A percentile compares a stretch with the other conserved stretches of the same genome.
These are phyloP conservation scores for Zosterops lateralis DNA, from an alignment of 2,113 vertebrate genomes.

Conservation along the genomic window DNA sequence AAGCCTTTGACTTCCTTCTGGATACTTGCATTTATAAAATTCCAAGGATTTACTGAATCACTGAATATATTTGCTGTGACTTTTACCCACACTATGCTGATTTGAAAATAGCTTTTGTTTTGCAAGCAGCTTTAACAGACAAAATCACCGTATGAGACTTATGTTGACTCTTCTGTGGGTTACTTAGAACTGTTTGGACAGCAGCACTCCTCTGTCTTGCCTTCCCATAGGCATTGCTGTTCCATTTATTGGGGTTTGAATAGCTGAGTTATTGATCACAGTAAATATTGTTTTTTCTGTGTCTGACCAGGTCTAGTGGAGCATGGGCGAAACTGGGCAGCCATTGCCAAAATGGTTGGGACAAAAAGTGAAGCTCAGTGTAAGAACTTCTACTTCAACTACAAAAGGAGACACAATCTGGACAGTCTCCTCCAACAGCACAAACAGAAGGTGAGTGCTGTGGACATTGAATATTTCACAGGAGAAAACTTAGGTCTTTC, in stretches of 20 bases:
- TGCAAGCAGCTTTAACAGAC: neutral
- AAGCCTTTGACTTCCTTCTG: neutral
- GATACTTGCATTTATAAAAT: neutral
- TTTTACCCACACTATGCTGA: neutral
- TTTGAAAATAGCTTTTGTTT: neutral
- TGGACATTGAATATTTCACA: neutral
- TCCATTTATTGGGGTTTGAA: neutral
- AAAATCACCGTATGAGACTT: neutral
- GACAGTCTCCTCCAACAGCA: conserved; percentile 96
- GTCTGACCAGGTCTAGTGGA: conserved; percentile 86
- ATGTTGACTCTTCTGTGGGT: neutral
- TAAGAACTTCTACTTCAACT: conserved; percentile 99
- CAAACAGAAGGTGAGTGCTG: conserved; percentile 81
- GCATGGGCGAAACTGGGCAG: conserved; percentile 95
- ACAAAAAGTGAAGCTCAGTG: conserved; percentile 98
- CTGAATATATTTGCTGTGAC: neutral
- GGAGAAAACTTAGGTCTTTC: neutral
- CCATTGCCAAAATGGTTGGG: conserved; percentile 98
- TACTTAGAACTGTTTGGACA: neutral
- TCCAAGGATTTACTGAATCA: neutral
- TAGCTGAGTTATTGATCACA: neutral
- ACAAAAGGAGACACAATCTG: conserved; percentile 94
- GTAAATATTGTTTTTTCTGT: neutral
- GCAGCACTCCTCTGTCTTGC: neutral
- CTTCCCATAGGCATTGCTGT: neutral